A percentile compares a stretch with the other conserved stretches of the same genome.
Evolutionary conservation across 2,113 vertebrate genomes (phyloP).

Genomic region (Mesoclemmys tuberculata): DNA sequence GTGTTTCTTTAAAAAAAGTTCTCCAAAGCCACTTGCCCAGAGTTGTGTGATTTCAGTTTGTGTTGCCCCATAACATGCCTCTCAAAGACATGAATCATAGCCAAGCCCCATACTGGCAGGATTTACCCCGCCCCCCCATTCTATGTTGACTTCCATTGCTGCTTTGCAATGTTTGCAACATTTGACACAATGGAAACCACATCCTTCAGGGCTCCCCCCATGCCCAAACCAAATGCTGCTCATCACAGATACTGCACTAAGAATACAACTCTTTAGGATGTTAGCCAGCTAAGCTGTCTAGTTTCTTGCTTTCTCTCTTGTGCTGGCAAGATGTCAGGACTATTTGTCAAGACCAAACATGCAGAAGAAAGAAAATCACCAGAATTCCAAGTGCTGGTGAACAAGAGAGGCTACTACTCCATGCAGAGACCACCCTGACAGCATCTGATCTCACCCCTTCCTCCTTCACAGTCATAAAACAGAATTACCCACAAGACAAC

Average conservation of each 20-base stretch:
- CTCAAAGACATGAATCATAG: accelerated
- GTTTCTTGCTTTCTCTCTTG: accelerated
- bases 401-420: not conserved
- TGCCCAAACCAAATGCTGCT: not conserved
- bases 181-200: not conserved
- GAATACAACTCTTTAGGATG: not conserved
- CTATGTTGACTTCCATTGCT: not conserved
- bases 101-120: not conserved
- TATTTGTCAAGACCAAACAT: accelerated
- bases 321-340: not conserved
- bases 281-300: not conserved
- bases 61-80: not conserved
- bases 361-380: accelerated
- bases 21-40: not conserved
- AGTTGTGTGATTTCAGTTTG: not conserved
- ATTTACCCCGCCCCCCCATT: not conserved
- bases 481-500: not conserved
- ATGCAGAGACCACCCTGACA: accelerated
- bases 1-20: not conserved
- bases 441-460: accelerated
- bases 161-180: accelerated
- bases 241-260: accelerated
- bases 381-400: not conserved
- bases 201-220: not conserved
- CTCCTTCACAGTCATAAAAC: not conserved